A percentile compares a stretch with the other conserved stretches of the same genome.
Conservation (phyloP, 2,113 vertebrate species). For the Dicentrarchus labrax region DNA sequence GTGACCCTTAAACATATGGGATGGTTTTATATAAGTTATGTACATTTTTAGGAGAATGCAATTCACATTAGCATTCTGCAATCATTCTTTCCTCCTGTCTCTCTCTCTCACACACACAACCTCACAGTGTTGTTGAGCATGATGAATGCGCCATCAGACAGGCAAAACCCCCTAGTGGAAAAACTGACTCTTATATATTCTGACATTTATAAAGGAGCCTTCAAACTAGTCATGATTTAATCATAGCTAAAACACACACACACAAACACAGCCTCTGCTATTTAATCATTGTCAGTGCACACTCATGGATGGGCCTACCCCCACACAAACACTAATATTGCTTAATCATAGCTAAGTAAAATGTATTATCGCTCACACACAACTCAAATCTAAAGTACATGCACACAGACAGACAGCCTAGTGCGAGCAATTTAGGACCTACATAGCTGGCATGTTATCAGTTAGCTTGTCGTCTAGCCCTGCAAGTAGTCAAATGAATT, state of each 20-base stretch:
- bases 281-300: slow-evolving; percentile 22
- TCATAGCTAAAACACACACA: slow-evolving; percentile 22
- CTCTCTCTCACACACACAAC: neutral
- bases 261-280: neutral
- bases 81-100: neutral
- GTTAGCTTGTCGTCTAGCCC: no score
- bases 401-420: neutral
- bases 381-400: neutral
- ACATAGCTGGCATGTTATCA: neutral
- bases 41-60: neutral
- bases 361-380: neutral
- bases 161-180: slow-evolving; percentile 45
- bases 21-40: neutral
- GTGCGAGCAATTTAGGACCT: no score
- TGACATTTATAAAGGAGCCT: slow-evolving; percentile 73
- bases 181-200: slow-evolving; percentile 68
- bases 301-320: neutral
- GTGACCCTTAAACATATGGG: neutral
- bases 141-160: slow-evolving; percentile 56
- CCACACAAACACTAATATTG: neutral
- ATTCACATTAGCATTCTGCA: slow-evolving; percentile 2
- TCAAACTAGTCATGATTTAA: slow-evolving; percentile 59
- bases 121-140: slow-evolving; percentile 35
- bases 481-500: no score
- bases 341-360: neutral